Conservation (phyloP, 92 coral and sea anemone genomes). For the Palythoa heliodiscus region DNA sequence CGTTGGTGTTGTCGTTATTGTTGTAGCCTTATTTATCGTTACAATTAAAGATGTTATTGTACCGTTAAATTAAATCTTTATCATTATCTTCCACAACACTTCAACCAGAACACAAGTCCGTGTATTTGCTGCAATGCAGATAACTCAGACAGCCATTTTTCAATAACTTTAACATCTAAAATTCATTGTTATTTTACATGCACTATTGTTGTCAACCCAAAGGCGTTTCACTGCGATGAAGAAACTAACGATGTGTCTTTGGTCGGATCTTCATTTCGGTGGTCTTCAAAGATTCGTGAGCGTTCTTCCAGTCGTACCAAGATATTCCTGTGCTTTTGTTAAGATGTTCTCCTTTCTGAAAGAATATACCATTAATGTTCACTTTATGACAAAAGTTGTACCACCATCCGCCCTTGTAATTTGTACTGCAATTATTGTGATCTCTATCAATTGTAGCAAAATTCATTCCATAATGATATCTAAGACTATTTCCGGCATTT, state of each 20-base stretch:
- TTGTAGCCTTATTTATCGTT: no score
- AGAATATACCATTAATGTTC: conserved; percentile 13
- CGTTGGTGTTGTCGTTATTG: no score
- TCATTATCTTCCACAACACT: no score
- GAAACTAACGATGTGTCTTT: not conserved
- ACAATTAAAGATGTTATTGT: no score
- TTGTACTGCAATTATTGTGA: not conserved
- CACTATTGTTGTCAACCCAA: no score
- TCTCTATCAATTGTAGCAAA: conserved; percentile 1
- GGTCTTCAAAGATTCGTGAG: not conserved
- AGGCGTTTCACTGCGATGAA: not conserved
- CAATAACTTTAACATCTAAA: no score
- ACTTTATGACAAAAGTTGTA: not conserved
- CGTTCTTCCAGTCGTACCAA: not conserved
- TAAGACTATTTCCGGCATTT: not conserved
- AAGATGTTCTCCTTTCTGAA: not conserved
- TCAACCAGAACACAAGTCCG: no score
- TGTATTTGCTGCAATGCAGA: no score
- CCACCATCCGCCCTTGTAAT: conserved; percentile 15
- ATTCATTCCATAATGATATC: not conserved
- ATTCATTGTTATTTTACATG: no score
- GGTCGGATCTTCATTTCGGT: conserved; percentile 31
- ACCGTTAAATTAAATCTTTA: no score
- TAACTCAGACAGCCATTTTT: no score
- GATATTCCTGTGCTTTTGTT: not conserved